These are phyloP conservation scores for Dicranocentrus wangi DNA, from an alignment of 2,888 invertebrate genomes.

Conservation along the genomic window DNA sequence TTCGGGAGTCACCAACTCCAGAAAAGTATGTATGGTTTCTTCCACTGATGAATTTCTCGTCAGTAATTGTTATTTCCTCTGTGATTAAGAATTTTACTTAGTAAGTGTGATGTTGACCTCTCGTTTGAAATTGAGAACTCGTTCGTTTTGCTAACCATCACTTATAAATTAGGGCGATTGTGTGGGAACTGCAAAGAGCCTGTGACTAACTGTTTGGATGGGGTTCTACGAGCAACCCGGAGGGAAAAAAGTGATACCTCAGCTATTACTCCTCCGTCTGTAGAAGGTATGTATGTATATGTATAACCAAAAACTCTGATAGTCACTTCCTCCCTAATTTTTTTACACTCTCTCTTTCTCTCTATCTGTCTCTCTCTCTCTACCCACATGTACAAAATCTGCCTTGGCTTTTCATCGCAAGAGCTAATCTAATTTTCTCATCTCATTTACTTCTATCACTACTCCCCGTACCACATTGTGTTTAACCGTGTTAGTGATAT, in stretches of 20 bases:
- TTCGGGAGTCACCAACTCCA: too few relatives aligned
- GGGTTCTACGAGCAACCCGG: conserved; percentile 68
- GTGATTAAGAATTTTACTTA: too few relatives aligned
- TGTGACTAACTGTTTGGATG: conserved; percentile 72
- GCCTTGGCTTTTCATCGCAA: too few relatives aligned
- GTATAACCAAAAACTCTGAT: neutral
- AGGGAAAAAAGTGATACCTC: conserved; percentile 68
- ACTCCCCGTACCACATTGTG: neutral
- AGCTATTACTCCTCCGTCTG: conserved; percentile 68
- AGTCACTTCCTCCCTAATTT: conserved; percentile 6
- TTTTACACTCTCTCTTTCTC: too few relatives aligned
- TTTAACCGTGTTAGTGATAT: too few relatives aligned
- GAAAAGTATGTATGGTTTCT: too few relatives aligned
- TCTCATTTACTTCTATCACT: neutral
- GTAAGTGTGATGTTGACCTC: too few relatives aligned
- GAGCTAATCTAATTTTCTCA: too few relatives aligned
- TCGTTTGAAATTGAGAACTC: too few relatives aligned
- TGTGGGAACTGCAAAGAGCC: conserved; percentile 72
- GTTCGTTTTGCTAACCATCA: conserved; percentile 14
- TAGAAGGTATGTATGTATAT: conserved; percentile 68
- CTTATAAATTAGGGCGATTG: conserved; percentile 67
- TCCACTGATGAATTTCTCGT: too few relatives aligned
- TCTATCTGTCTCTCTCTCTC: neutral
- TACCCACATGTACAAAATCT: too few relatives aligned
- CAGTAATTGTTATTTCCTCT: too few relatives aligned